phyloP scores from a whole-genome alignment of 2,888 invertebrate genomes.

The Eurois occulta region DNA sequence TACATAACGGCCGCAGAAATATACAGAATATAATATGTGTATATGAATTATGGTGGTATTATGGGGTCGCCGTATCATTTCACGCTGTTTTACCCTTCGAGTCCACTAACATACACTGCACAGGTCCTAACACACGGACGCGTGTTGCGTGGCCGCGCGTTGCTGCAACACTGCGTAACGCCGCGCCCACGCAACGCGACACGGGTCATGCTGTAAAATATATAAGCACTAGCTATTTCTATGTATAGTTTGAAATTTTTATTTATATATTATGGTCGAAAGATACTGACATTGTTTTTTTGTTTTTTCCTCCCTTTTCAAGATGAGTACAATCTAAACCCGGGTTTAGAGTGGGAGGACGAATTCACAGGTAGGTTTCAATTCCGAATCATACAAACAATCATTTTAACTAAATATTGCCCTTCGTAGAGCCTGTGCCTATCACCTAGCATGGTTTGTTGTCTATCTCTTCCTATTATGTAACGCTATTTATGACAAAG shows the following conservation, averaged over 20 bases:
- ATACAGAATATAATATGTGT: conserved; percentile 82
- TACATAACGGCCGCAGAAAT: conserved; percentile 80
- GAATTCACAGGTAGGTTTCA: conserved; percentile 99
- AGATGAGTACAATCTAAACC: conserved; percentile 99
- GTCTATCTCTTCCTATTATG: conserved; percentile 82
- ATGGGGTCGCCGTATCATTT: conserved; percentile 87
- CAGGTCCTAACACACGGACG: conserved; percentile 85
- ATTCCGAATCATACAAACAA: conserved; percentile 87
- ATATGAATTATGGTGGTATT: conserved; percentile 87
- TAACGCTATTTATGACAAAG: conserved; percentile 77
- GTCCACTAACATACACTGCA: conserved; percentile 89
- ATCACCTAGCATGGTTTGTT: conserved; percentile 88
- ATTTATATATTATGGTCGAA: conserved; percentile 84
- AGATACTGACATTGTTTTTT: conserved; percentile 90
- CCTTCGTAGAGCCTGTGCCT: conserved; percentile 89
- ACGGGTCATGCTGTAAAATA: conserved; percentile 87
- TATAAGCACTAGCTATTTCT: conserved; percentile 86
- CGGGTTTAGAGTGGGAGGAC: conserved; percentile 99
- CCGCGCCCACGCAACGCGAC: conserved; percentile 73
- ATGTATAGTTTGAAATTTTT: conserved; percentile 84
- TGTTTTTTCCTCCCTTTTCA: conserved; percentile 93
- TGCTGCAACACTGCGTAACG: conserved; percentile 31
- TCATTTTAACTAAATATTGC: conserved; percentile 85
- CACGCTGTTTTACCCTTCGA: conserved; percentile 88
- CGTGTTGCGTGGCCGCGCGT: conserved; percentile 74